Base-by-base conservation (phyloP, 2,113 vertebrate species). In the Speoplatyrhinus poulsoni region DNA sequence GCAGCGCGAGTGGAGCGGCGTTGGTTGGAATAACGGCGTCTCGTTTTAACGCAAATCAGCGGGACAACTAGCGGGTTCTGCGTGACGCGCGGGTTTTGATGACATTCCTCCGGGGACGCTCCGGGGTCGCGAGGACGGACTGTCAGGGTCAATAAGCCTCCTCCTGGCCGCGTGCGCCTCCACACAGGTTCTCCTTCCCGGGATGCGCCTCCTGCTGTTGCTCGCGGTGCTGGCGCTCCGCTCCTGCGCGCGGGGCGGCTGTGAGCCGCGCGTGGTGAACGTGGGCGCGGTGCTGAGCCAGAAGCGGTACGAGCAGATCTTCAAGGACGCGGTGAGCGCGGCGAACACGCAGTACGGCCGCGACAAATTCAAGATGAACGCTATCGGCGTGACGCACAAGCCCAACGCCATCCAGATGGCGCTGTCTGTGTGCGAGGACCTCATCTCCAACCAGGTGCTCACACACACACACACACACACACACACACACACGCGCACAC, bases 361-460 rank as follows among this genome's bases (percentile, higher is more conserved):
- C 67, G 95, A 95, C 89, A 96, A 95, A 92, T 96, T 98, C 83
- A 96, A 96, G 87, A 95, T 98, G 89, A 98, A 98, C 70, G 97
- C 96, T 90, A 98, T 96, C 85, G 96, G 96, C 0, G 97, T 98
- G 91, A 98, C 96, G 0, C 97, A 98, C 92, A 96, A 96, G 65
- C 94, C 95, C 89, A 98, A 98, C 82, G 97, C 97, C 85, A 98
- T 98, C 87, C 96, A 98, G 92, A 98, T 98, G 97, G 97, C 97
- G 13, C 93, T 98, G 81, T 98, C 97, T 10, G 97, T 98, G 72
- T 98, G 97, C 71, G 97, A 98, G 90, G 96, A 98, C 86, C 95
- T 98, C 89, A 98, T 98, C 94, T 98, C 95, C 82, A 94, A 95
- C 92, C 97, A 98, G 96, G 96, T 98, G 90, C 70, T 6, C 15